Evolutionary conservation across 2,113 vertebrate species (phyloP).

Genomic region (Chloebia gouldiae): DNA sequence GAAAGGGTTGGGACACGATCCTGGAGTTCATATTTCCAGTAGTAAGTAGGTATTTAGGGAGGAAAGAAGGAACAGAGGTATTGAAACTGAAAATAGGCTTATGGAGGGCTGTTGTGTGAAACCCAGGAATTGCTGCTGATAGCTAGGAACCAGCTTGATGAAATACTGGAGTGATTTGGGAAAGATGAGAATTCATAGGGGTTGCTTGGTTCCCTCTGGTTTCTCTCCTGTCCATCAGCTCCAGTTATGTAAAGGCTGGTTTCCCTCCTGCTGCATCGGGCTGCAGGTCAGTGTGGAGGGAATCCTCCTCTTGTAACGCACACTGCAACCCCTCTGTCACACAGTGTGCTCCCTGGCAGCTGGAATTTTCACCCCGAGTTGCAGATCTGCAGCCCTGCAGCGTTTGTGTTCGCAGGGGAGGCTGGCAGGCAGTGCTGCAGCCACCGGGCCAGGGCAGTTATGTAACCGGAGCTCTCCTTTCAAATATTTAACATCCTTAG

Average conservation of each 20-base stretch:
- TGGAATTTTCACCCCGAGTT: background rate
- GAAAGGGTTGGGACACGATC: background rate
- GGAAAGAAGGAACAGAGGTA: background rate
- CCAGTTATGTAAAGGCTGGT: background rate
- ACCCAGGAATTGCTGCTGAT: accelerated
- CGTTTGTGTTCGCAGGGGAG: background rate
- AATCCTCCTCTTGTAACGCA: background rate
- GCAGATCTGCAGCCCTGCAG: background rate
- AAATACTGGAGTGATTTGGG: background rate
- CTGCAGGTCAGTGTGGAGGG: background rate
- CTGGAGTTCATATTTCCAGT: background rate
- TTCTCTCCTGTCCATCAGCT: background rate
- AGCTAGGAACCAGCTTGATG: background rate
- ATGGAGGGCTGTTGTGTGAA: background rate
- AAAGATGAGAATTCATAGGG: accelerated
- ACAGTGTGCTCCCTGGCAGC: background rate
- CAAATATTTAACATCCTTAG: background rate
- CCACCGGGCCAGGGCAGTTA: background rate
- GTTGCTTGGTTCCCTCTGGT: background rate
- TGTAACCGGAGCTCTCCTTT: background rate
- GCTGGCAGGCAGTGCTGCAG: background rate
- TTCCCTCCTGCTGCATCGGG: background rate
- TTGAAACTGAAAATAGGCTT: background rate
- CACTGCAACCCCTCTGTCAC: background rate
- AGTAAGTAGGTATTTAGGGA: background rate